Percentiles rank a stretch among this genome's conserved stretches.
phyloP scores from a whole-genome alignment of 2,113 vertebrate genomes.

The Brienomyrus longianalis region DNA sequence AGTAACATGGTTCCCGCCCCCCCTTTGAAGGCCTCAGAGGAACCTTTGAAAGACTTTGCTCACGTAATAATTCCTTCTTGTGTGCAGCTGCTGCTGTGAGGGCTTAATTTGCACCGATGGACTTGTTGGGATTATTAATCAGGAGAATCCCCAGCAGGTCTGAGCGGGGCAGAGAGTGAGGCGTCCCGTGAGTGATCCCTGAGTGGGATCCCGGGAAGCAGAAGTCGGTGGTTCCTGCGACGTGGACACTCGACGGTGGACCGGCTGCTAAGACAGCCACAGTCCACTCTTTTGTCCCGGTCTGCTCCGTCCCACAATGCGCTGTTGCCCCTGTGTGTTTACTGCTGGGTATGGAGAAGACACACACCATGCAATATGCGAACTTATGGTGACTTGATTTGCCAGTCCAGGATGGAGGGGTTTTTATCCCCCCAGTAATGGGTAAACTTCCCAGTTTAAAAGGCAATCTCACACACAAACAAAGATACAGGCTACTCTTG shows the following conservation, averaged over 20 bases:
- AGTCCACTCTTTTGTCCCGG: background rate
- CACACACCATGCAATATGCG: background rate
- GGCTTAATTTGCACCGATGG: constrained; percentile 46
- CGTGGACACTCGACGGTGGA: background rate
- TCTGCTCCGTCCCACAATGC: background rate
- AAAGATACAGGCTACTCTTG: background rate
- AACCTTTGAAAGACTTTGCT: constrained; percentile 9
- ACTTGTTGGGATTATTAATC: constrained; percentile 38
- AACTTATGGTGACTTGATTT: background rate
- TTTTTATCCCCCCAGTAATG: background rate
- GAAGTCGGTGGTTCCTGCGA: background rate
- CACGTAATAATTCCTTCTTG: constrained; percentile 22
- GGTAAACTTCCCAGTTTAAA: background rate
- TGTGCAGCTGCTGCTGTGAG: constrained; percentile 34
- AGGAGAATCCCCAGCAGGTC: constrained; percentile 35
- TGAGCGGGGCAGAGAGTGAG: constrained; percentile 18
- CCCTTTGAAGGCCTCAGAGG: background rate
- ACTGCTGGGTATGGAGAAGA: background rate
- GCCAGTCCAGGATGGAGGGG: background rate
- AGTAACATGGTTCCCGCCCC: background rate
- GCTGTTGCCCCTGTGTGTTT: background rate
- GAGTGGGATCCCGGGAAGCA: constrained; percentile 28
- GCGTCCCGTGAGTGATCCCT: constrained; percentile 17
- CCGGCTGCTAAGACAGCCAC: background rate
- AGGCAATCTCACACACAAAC: background rate